Evolutionary conservation across 92 coral and sea anemone genomes (phyloP), one percentile per base, ranked within the genome.

Genomic region (Palythoa caribaeorum): DNA sequence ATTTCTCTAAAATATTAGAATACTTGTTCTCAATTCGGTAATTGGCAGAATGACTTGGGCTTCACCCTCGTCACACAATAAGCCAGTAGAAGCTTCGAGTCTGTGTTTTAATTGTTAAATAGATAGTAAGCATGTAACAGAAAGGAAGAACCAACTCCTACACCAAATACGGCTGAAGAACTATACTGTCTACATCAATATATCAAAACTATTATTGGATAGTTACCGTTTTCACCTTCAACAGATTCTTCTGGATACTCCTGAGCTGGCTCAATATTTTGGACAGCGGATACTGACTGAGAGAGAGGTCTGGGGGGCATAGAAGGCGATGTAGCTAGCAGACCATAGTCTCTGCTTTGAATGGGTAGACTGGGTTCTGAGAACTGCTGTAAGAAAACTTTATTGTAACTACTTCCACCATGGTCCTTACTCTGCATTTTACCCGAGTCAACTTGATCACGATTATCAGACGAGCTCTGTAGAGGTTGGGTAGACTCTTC

Each of bases 281-380:
- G 74, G 70, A 50, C 28, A 11, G 38, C 48, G 19, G 40, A 14
- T 65, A 15, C 57, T 12, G 78, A 77, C 69, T 35, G 79, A 14
- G 80, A 35, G 9, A 80, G 15, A 5, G 76, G 57, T 2, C 40
- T 83, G 40, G 88, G 78, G 11, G 94, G 96, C 11, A 89, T 84
- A 1, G 98, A 93, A 83, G 89, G 83, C 2, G 98, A 89, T 5
- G 87, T 66, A 6, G 93, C 78, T 6, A 93, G 84, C 1, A 90
- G 80, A 35, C 84, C 90, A 60, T 93, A 95, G 21, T 84, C 93
- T 19, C 37, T 92, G 62, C 65, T 70, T 60, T 86, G 81, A 16
- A 79, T 62, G n/a, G 57, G 77, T 68, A 47, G 88, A 19, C 80
- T 87, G 8, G 95, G 98, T 76, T 94, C 96, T 6, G 96, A 93